Conservation (phyloP, 1,140 invertebrate species). For the Acromyrmex echinatior region DNA sequence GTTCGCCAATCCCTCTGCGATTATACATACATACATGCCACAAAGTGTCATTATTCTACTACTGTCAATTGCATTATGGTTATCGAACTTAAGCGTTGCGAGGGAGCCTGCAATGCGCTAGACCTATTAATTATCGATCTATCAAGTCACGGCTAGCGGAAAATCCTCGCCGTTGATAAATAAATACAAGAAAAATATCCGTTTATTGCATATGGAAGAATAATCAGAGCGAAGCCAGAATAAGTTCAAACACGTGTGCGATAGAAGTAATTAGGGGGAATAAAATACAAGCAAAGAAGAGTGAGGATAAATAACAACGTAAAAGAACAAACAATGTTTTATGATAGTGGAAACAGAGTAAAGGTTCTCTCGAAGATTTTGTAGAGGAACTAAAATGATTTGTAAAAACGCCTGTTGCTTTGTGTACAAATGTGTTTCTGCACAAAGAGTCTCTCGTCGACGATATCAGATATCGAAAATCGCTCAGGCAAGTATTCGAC, state of each 20-base stretch:
- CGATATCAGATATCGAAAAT: conserved; percentile 47
- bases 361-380: not conserved
- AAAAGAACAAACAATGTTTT: not conserved
- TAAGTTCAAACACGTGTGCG: not conserved
- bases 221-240: too few species aligned
- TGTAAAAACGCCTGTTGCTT: conserved; percentile 33
- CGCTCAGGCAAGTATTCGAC: conserved; percentile 6
- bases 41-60: not conserved
- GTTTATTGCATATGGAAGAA: not conserved
- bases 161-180: not conserved
- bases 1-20: conserved; percentile 25
- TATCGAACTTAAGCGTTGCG: not conserved
- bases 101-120: not conserved
- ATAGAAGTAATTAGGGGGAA: not conserved
- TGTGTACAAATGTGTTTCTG: conserved; percentile 27
- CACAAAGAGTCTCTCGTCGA: conserved; percentile 22
- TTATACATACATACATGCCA: not conserved
- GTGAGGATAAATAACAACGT: not conserved
- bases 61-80: not conserved
- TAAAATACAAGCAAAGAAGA: not conserved
- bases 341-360: not conserved
- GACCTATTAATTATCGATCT: conserved; percentile 10
- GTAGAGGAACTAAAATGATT: conserved; percentile 5
- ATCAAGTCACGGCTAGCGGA: too few species aligned
- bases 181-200: not conserved